These are phyloP conservation scores for Nothobranchius furzeri DNA, from an alignment of 2,113 vertebrate species.

Conservation along the genomic window DNA sequence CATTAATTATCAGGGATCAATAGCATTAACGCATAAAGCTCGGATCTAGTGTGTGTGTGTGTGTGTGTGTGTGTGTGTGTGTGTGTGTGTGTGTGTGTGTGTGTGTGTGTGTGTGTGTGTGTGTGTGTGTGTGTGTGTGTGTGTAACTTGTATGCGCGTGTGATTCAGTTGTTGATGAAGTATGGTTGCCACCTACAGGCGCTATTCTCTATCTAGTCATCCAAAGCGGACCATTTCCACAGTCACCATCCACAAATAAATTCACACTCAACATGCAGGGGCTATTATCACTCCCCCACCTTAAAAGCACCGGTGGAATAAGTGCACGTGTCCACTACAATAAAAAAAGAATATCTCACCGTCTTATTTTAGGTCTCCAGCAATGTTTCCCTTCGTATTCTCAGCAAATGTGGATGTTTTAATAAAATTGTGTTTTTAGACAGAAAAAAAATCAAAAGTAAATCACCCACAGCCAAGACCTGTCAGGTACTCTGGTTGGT, in stretches of 20 bases:
- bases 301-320: background rate
- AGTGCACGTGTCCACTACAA: background rate
- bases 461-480: too few species aligned
- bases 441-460: background rate
- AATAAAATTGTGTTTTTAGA: background rate
- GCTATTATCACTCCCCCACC: constrained; percentile 5
- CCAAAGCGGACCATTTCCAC: constrained; percentile 39
- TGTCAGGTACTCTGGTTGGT: background rate
- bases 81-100: constrained; percentile 17
- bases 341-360: background rate
- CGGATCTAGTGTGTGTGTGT: constrained; percentile 22
- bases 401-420: background rate
- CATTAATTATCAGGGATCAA: constrained; percentile 71
- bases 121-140: constrained; percentile 3
- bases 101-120: constrained; percentile 15
- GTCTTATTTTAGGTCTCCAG: background rate
- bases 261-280: constrained; percentile 35
- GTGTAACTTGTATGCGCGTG: constrained; percentile 13
- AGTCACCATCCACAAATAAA: constrained; percentile 33
- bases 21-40: constrained; percentile 55
- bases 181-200: constrained; percentile 79
- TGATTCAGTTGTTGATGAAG: constrained; percentile 62
- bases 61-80: background rate
- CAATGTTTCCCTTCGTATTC: background rate
- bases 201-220: constrained; percentile 50